Evolutionary conservation across 2,113 vertebrate species (phyloP).

Genomic region (Uropsilus gracilis): DNA sequence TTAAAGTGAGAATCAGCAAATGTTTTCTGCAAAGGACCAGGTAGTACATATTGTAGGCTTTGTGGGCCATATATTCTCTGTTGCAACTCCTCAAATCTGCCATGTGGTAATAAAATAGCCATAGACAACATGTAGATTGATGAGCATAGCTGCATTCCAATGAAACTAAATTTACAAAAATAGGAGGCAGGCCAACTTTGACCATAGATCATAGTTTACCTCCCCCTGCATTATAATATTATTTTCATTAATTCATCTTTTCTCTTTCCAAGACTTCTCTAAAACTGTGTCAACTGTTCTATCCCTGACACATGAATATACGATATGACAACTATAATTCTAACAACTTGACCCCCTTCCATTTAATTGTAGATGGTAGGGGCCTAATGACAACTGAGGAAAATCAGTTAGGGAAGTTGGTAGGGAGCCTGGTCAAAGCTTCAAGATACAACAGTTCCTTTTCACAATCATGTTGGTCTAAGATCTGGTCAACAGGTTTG

Average conservation of each 20-base stretch:
- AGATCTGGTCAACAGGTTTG: background rate
- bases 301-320: background rate
- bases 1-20: conserved; percentile 27
- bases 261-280: background rate
- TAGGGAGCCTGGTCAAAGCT: background rate
- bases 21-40: conserved; percentile 8
- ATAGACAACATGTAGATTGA: background rate
- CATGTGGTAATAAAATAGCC: background rate
- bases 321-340: background rate
- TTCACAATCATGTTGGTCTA: background rate
- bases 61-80: background rate
- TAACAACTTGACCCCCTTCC: background rate
- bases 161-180: conserved; percentile 47
- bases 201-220: background rate
- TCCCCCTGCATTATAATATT: background rate
- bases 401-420: background rate
- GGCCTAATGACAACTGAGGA: background rate
- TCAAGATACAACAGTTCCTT: background rate
- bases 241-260: conserved; percentile 6
- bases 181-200: background rate
- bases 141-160: background rate
- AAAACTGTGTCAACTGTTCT: background rate
- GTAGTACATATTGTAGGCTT: conserved; percentile 24
- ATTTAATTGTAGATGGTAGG: conserved; percentile 9
- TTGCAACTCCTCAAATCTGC: background rate